Conservation (phyloP, 2,113 vertebrate genomes). For the Isichthys henryi region DNA sequence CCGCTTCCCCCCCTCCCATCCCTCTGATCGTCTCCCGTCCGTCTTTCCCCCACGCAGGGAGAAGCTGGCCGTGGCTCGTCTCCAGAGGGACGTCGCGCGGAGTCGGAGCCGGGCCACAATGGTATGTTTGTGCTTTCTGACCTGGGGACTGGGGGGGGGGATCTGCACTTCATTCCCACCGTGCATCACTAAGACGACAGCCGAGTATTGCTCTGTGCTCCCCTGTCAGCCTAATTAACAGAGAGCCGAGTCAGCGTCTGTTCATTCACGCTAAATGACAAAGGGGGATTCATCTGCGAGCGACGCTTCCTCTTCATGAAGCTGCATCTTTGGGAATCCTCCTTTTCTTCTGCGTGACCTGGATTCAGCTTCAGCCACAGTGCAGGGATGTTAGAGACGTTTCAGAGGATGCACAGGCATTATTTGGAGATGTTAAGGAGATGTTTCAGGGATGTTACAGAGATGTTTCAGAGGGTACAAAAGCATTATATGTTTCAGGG, state of each 20-base stretch:
- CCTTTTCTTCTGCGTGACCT: background rate
- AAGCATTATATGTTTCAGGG: background rate
- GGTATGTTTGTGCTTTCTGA: constrained; percentile 55
- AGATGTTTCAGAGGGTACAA: background rate
- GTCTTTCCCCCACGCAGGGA: constrained; percentile 57
- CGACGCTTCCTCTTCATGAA: background rate
- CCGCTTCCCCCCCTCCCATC: background rate
- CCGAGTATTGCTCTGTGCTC: background rate
- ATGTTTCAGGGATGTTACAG: background rate
- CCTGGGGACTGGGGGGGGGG: background rate
- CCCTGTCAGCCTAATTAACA: background rate
- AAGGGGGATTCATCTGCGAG: background rate
- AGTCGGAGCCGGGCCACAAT: constrained; percentile 81
- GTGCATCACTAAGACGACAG: background rate
- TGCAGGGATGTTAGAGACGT: background rate
- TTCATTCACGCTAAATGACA: background rate
- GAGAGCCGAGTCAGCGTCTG: background rate
- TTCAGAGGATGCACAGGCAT: background rate
- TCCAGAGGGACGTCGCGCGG: constrained; percentile 79
- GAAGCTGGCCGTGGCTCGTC: constrained; percentile 83
- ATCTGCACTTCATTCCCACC: background rate
- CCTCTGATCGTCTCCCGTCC: background rate
- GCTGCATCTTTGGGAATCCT: background rate
- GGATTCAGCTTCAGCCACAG: background rate
- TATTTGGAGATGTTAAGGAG: background rate